Evolutionary conservation across 2,888 invertebrate genomes (phyloP).

Genomic region (Macrostomum cliftonense): DNA sequence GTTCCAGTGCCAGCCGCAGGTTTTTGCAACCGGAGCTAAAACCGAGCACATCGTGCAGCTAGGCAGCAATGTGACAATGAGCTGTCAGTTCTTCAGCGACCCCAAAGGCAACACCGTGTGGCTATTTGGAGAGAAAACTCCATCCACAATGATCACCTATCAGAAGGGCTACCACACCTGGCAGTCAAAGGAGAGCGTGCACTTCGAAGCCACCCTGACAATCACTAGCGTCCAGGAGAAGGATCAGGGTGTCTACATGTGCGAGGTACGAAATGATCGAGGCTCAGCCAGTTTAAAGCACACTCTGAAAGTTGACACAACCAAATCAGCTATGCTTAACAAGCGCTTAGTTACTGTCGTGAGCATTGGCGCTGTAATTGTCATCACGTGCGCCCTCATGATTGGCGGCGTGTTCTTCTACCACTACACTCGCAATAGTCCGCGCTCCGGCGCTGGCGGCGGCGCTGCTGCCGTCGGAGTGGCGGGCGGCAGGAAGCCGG

Average conservation of each 20-base stretch:
- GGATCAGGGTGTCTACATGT: constrained; percentile 8
- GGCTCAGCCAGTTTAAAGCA: background rate
- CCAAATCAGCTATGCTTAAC: no score
- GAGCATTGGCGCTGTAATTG: no score
- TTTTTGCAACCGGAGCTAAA: no score
- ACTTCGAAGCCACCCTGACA: constrained; percentile 5
- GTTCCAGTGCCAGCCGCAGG: constrained; percentile 9
- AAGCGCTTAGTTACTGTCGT: no score
- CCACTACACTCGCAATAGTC: background rate
- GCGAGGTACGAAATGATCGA: constrained; percentile 6
- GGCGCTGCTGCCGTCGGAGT: background rate
- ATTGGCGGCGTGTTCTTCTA: constrained; percentile 2
- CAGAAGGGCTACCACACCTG: no score
- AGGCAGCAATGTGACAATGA: constrained; percentile 3
- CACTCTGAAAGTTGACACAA: no score
- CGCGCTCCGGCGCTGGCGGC: background rate
- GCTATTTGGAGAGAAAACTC: background rate
- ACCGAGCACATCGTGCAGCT: background rate
- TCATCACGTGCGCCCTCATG: no score
- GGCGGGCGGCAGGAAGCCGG: background rate
- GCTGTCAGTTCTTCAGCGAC: constrained; percentile 4
- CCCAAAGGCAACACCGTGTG: constrained; percentile 4
- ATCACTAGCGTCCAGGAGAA: background rate
- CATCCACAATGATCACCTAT: no score
- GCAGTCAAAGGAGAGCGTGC: no score